Percentiles rank a stretch among this genome's conserved stretches.
Evolutionary conservation across 2,888 invertebrate species (phyloP).

Genomic region (Polietes domitor): DNA sequence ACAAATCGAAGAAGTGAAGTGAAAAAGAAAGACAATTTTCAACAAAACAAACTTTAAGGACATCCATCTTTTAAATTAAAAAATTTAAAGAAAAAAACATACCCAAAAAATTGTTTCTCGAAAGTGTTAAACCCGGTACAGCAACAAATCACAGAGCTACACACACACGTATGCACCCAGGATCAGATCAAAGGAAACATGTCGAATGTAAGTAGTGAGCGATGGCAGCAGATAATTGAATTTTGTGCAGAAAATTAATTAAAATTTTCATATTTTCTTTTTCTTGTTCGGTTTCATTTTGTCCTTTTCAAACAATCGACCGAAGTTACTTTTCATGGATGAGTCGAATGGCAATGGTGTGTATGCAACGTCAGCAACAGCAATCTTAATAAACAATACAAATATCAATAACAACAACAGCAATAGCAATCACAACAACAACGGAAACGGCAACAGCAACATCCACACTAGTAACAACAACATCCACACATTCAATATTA

Average conservation of each 20-base stretch:
- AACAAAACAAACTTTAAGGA: constrained; percentile 49
- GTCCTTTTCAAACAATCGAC: constrained; percentile 22
- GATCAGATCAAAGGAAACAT: constrained; percentile 68
- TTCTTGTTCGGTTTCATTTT: constrained; percentile 18
- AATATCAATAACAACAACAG: constrained; percentile 68
- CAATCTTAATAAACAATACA: constrained; percentile 66
- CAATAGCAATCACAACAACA: constrained; percentile 68
- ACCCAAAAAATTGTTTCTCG: constrained; percentile 47
- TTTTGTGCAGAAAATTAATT: constrained; percentile 24
- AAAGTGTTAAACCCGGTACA: constrained; percentile 49
- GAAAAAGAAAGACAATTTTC: constrained; percentile 26
- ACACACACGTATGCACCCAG: not conserved
- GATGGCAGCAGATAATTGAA: constrained; percentile 25
- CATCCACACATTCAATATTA: constrained; percentile 66
- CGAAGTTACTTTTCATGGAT: constrained; percentile 78
- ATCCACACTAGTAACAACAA: constrained; percentile 69
- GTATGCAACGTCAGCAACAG: constrained; percentile 70
- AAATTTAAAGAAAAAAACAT: constrained; percentile 10
- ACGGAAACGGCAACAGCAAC: not conserved
- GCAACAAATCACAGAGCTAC: not conserved
- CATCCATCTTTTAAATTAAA: constrained; percentile 57
- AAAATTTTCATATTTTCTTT: constrained; percentile 17
- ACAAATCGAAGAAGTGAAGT: constrained; percentile 15
- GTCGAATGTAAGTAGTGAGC: constrained; percentile 75
- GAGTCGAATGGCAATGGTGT: constrained; percentile 80